Evolutionary conservation across 2,113 vertebrate species (phyloP).

Genomic region (Zosterops pallidus): DNA sequence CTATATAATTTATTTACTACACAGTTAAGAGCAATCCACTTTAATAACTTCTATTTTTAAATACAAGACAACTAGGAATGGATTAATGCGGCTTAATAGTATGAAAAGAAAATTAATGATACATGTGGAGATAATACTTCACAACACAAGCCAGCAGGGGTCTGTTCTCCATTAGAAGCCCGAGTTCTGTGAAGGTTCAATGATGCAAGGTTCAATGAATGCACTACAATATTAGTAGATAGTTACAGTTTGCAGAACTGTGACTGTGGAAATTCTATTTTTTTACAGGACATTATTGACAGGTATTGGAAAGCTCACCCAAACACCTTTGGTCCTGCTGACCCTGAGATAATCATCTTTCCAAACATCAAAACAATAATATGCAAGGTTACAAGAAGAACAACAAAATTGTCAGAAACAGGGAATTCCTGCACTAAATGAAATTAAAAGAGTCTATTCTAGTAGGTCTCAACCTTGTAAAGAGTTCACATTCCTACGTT

Average conservation of each 20-base stretch:
- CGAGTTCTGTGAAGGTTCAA: slow-evolving; percentile 39
- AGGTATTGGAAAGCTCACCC: neutral
- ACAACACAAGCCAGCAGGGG: slow-evolving; percentile 38
- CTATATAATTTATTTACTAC: slow-evolving; percentile 25
- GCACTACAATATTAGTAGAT: slow-evolving; percentile 54
- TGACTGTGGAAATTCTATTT: slow-evolving; percentile 37
- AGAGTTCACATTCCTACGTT: slow-evolving; percentile 43
- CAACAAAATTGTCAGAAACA: slow-evolving; percentile 18
- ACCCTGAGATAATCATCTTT: slow-evolving; percentile 28
- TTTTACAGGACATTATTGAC: neutral
- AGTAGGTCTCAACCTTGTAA: neutral
- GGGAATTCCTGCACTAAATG: neutral
- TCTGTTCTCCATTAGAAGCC: slow-evolving; percentile 42
- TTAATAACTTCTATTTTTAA: slow-evolving; percentile 54
- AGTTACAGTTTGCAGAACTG: slow-evolving; percentile 37
- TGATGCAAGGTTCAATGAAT: slow-evolving; percentile 29
- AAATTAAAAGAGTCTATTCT: neutral
- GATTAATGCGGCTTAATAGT: slow-evolving; percentile 61
- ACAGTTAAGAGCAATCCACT: slow-evolving; percentile 16
- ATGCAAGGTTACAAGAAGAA: neutral
- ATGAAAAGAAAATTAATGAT: slow-evolving; percentile 66
- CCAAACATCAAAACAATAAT: slow-evolving; percentile 19
- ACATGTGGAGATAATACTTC: slow-evolving; percentile 54
- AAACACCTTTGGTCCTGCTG: neutral
- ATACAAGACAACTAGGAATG: slow-evolving; percentile 45